These are phyloP conservation scores for Chauna torquata DNA, from an alignment of 2,113 vertebrate species.

Conservation along the genomic window DNA sequence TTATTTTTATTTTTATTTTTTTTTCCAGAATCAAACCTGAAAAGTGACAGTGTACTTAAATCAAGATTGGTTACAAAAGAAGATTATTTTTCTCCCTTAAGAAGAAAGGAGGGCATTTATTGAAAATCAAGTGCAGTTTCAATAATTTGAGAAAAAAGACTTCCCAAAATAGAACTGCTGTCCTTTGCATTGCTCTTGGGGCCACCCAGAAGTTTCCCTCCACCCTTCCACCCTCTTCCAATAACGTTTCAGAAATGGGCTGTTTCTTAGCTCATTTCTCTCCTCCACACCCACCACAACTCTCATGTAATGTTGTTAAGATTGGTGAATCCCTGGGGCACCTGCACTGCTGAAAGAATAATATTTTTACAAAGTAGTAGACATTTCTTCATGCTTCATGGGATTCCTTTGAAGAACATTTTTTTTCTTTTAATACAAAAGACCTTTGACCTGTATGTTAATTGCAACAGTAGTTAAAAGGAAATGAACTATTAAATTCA, in stretches of 20 bases:
- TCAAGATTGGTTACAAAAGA: not conserved
- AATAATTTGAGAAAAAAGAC: not conserved
- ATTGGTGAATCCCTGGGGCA: not conserved
- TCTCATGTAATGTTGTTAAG: not conserved
- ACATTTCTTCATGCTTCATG: not conserved
- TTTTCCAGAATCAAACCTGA: not conserved
- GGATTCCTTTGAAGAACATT: not conserved
- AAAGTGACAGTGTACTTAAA: not conserved
- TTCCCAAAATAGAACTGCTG: not conserved
- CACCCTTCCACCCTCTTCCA: not conserved
- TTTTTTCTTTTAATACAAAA: not conserved
- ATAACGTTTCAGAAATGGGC: not conserved
- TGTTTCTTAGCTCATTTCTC: not conserved
- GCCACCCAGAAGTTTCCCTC: not conserved
- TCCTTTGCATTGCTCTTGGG: not conserved
- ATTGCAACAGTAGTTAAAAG: not conserved
- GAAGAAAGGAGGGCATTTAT: not conserved
- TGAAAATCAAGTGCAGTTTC: not conserved
- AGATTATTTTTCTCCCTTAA: accelerated
- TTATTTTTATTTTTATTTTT: not conserved
- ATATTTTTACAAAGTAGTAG: not conserved
- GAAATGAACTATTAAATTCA: not conserved
- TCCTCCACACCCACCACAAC: not conserved
- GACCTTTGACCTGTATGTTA: not conserved
- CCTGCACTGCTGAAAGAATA: not conserved